Base-by-base conservation (phyloP, 2,888 invertebrate species). In the Eudasyphora cyanicolor region DNA sequence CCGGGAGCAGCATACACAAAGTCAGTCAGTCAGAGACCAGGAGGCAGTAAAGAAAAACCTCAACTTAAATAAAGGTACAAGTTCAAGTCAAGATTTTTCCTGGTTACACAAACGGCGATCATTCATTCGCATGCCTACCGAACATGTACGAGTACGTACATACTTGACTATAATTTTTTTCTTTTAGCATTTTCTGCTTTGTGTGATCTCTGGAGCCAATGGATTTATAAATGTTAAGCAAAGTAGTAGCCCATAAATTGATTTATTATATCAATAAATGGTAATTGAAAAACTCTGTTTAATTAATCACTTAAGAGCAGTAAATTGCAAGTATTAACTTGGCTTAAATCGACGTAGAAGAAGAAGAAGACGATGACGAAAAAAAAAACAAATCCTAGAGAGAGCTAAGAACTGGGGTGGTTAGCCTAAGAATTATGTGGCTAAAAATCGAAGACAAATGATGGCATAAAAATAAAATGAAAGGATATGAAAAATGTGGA, bases 271-370 rank as follows among this genome's bases (percentile, higher is more conserved):
- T 87, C 88, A 88, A 88, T 88, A 88, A 88, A 87, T 87, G 87
- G 87, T 88, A 88, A 88, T 88, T 88, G 88, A 88, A 87, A 88
- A 88, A 88, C 87, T 87, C 88, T 88, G 88, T 88, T 88, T 87
- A 88, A 88, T 88, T 88, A 88, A 88, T 88, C 88, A 88, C 87
- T 87, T 87, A 86, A 71, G 84, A 81, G 67, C 78, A 79, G 75
- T 27, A 45, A 32, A 42, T 38, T 8, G 17, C 35, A 14, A 45
- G 27, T 21, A 24, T 27, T 57, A 57, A 54, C 27, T 60, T 45
- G 69, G 70, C n/a, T 69, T 80, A 62, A 74, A 77, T 62, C 76
- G 69, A 64, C 70, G 54, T 62, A 75, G 74, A 77, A 80, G 69
- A 64, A 75, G 54, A 70, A 75, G 74, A 77, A 80, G n/a, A n/a